Percentiles rank a stretch among this genome's conserved stretches.
Conservation (phyloP, 2,888 invertebrate genomes). For the Spialia ferax region DNA sequence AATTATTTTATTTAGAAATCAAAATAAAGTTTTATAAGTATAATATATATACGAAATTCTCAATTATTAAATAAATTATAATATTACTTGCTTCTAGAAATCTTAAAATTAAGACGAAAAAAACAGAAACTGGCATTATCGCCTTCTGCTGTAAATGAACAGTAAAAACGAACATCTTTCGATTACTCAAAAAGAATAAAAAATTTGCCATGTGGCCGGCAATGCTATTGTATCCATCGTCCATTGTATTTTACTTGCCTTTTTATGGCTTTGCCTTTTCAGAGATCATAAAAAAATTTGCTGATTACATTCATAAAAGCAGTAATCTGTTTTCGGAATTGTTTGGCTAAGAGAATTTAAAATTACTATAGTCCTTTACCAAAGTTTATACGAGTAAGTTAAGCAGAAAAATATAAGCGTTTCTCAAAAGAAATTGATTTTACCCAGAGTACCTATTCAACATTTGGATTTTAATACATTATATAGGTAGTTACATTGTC, state of each 20-base stretch:
- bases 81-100: too few species aligned
- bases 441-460: too few species aligned
- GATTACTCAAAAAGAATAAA: slow-evolving; percentile 69
- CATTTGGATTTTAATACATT: too few species aligned
- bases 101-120: neutral
- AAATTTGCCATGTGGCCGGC: slow-evolving; percentile 71
- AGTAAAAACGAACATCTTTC: slow-evolving; percentile 71
- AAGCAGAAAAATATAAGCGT: too few species aligned
- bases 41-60: too few species aligned
- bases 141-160: slow-evolving; percentile 50
- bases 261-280: slow-evolving; percentile 71
- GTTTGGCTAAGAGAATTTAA: slow-evolving; percentile 30
- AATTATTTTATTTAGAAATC: too few species aligned
- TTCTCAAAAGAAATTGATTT: too few species aligned
- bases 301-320: slow-evolving; percentile 71
- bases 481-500: too few species aligned
- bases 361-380: neutral
- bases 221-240: slow-evolving; percentile 70
- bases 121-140: slow-evolving; percentile 41
- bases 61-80: too few species aligned
- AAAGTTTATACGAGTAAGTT: too few species aligned
- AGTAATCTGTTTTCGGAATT: slow-evolving; percentile 68
- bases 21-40: too few species aligned
- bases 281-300: slow-evolving; percentile 67
- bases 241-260: slow-evolving; percentile 74